A percentile compares a stretch with the other conserved stretches of the same genome.
Evolutionary conservation across 2,113 vertebrate genomes (phyloP).

Genomic region (Ciconia boyciana): DNA sequence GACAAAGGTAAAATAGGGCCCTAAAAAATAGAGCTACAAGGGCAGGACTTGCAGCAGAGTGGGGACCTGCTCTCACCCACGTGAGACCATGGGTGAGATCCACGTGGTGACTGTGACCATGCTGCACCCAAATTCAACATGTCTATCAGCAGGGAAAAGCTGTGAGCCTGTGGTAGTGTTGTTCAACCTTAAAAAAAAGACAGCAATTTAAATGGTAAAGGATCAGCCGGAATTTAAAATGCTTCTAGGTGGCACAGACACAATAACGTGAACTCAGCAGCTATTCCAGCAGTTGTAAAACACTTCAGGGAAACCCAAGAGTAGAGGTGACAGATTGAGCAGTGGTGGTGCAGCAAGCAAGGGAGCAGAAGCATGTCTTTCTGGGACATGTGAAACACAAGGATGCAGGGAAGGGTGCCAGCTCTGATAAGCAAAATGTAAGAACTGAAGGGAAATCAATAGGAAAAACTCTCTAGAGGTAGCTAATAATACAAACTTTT

Average conservation of each 20-base stretch:
- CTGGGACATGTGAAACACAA: neutral
- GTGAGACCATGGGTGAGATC: neutral
- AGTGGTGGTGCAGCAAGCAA: neutral
- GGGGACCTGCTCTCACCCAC: neutral
- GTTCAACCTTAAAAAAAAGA: neutral
- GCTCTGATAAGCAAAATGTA: neutral
- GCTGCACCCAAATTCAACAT: neutral
- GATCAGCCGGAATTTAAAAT: neutral
- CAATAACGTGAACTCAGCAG: neutral
- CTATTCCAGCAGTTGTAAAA: neutral
- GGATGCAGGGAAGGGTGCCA: neutral
- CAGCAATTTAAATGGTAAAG: neutral
- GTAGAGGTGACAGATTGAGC: neutral
- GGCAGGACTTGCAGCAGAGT: neutral
- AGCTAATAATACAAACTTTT: neutral
- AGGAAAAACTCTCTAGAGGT: neutral
- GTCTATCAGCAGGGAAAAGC: neutral
- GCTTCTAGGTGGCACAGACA: neutral
- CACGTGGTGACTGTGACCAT: fast-evolving
- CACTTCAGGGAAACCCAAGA: neutral
- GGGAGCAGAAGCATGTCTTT: neutral
- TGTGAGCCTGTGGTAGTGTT: fast-evolving
- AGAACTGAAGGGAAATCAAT: neutral
- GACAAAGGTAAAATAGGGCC: neutral
- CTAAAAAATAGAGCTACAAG: neutral